A percentile compares a stretch with the other conserved stretches of the same genome.
Evolutionary conservation across 2,888 invertebrate genomes (phyloP).

Genomic region (Aspidapion aeneum): DNA sequence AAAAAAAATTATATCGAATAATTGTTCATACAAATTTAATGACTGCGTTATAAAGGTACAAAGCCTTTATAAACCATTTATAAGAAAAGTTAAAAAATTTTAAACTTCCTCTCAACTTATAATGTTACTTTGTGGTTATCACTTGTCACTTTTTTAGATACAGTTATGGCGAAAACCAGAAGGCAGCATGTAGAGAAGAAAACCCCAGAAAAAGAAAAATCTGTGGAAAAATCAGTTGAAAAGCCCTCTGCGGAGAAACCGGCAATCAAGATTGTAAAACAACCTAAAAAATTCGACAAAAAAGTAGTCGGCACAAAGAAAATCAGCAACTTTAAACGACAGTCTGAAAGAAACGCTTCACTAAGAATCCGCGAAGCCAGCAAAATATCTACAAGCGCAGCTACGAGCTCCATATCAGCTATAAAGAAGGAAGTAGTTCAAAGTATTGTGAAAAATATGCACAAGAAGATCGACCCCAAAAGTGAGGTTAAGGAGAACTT

Average conservation of each 20-base stretch:
- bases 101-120: too few relatives aligned
- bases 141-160: background rate
- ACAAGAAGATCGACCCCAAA: background rate
- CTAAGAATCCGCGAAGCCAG: constrained; percentile 14
- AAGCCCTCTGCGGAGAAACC: background rate
- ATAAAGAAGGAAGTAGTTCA: background rate
- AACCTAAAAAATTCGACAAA: constrained; percentile 11
- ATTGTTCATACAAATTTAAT: too few relatives aligned
- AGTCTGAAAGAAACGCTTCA: constrained; percentile 23
- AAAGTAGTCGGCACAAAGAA: constrained; percentile 16
- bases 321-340: constrained; percentile 23
- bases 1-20: too few relatives aligned
- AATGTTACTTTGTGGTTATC: too few relatives aligned
- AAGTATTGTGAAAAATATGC: constrained; percentile 2
- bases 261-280: constrained; percentile 6
- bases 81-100: too few relatives aligned
- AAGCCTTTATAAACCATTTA: too few relatives aligned
- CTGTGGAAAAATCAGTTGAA: background rate
- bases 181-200: background rate
- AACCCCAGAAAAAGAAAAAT: constrained; percentile 8
- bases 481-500: background rate
- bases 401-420: too few relatives aligned
- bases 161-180: constrained; percentile 9
- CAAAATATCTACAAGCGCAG: background rate
- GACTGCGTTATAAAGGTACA: too few relatives aligned